phyloP scores from a whole-genome alignment of 1,140 invertebrate genomes.

The Tribolium madens region DNA sequence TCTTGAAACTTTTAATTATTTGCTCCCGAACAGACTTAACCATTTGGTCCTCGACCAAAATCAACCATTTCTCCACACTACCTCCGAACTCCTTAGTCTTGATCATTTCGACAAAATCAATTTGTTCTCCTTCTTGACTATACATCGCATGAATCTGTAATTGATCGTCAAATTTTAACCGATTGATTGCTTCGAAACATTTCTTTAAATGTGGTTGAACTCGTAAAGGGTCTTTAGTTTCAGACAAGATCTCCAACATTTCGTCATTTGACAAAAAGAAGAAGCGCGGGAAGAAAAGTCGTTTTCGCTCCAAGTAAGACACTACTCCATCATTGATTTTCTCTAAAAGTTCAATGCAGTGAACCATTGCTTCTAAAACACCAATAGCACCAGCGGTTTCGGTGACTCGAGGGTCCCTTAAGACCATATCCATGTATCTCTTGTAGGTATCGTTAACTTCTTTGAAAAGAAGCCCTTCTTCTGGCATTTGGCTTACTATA shows the following conservation, averaged over 20 bases:
- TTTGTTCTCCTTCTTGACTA: constrained; percentile 86
- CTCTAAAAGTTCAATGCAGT: constrained; percentile 81
- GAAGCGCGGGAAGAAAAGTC: constrained; percentile 91
- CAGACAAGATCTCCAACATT: constrained; percentile 94
- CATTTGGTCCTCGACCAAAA: constrained; percentile 88
- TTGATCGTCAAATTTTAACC: constrained; percentile 79
- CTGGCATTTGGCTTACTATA: constrained; percentile 93
- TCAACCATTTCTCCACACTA: constrained; percentile 93
- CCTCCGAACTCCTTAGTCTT: constrained; percentile 85
- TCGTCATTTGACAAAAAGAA: constrained; percentile 97
- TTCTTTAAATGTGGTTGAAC: constrained; percentile 94
- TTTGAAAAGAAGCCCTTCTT: constrained; percentile 81
- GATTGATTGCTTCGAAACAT: constrained; percentile 87
- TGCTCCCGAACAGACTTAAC: constrained; percentile 78
- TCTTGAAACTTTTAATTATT: constrained; percentile 77
- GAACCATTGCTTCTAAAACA: constrained; percentile 80
- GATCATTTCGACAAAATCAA: constrained; percentile 78
- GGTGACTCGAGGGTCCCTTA: constrained; percentile 80
- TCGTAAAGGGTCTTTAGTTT: constrained; percentile 88
- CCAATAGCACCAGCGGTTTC: constrained; percentile 78
- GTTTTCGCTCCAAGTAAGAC: constrained; percentile 92
- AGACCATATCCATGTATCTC: constrained; percentile 81
- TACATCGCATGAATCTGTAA: constrained; percentile 88
- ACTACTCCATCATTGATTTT: constrained; percentile 89
- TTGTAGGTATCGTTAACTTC: constrained; percentile 77